These are phyloP conservation scores for Chouioia cunea DNA, from an alignment of 2,888 invertebrate genomes.

Conservation along the genomic window DNA sequence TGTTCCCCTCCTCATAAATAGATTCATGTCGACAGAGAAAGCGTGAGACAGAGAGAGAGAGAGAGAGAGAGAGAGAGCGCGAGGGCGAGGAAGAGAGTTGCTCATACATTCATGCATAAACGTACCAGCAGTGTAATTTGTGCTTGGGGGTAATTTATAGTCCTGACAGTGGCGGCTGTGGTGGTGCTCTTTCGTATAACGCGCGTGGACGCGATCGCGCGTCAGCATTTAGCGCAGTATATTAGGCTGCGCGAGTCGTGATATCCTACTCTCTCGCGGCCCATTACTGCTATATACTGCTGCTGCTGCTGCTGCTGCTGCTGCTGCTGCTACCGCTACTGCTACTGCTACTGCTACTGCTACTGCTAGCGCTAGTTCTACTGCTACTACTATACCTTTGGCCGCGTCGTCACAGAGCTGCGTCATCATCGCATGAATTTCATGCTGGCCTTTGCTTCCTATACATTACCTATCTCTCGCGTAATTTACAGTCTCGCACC, in stretches of 20 bases:
- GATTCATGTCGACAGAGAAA: no score
- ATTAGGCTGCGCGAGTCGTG: constrained; percentile 63
- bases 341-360: not conserved
- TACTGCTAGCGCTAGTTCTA: not conserved
- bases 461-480: constrained; percentile 57
- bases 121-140: constrained; percentile 12
- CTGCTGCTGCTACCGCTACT: not conserved
- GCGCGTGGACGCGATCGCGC: constrained; percentile 49
- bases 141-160: constrained; percentile 10
- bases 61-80: no score
- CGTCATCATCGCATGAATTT: constrained; percentile 69
- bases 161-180: not conserved
- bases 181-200: constrained; percentile 2
- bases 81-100: no score
- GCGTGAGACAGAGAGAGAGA: no score
- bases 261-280: constrained; percentile 65
- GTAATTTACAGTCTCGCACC: constrained; percentile 62
- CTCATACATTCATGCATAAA: constrained; percentile 19
- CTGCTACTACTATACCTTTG: not conserved
- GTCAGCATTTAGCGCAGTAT: constrained; percentile 68
- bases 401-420: constrained; percentile 66
- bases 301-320: no score
- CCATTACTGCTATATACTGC: constrained; percentile 69
- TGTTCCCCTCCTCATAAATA: no score
- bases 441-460: constrained; percentile 1